Conservation (phyloP, 2,113 vertebrate species). For the Lagopus leucura region DNA sequence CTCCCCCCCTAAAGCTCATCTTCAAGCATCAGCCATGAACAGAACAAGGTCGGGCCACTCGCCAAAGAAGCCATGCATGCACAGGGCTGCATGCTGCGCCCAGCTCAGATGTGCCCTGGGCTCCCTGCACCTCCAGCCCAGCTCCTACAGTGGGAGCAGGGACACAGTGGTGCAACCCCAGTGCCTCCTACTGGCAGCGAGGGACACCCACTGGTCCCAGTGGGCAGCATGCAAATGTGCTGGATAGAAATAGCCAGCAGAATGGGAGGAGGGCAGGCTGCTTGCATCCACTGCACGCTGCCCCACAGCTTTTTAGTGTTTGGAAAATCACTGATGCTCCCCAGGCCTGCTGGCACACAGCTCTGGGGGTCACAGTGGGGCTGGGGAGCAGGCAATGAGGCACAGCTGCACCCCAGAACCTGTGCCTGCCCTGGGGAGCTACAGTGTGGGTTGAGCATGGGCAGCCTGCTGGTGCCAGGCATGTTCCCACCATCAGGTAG, state of each 20-base stretch:
- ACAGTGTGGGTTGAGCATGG: neutral
- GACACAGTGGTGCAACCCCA: neutral
- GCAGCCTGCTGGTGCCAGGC: neutral
- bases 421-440: neutral
- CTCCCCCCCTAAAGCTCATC: fast-evolving
- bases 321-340: neutral
- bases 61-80: neutral
- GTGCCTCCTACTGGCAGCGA: neutral
- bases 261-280: neutral
- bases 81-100: neutral
- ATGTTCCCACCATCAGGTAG: neutral
- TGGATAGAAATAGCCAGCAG: neutral
- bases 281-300: fast-evolving
- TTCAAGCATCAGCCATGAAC: neutral
- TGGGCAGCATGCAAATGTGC: neutral
- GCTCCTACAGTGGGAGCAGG: neutral
- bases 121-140: neutral
- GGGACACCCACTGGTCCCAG: neutral
- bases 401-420: neutral
- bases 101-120: neutral
- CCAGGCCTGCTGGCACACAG: neutral
- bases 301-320: neutral
- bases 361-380: neutral
- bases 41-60: neutral
- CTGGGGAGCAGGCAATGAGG: neutral